Evolutionary conservation across 2,797 vertebrate genomes (phyloP).

Genomic region (Falco naumanni): DNA sequence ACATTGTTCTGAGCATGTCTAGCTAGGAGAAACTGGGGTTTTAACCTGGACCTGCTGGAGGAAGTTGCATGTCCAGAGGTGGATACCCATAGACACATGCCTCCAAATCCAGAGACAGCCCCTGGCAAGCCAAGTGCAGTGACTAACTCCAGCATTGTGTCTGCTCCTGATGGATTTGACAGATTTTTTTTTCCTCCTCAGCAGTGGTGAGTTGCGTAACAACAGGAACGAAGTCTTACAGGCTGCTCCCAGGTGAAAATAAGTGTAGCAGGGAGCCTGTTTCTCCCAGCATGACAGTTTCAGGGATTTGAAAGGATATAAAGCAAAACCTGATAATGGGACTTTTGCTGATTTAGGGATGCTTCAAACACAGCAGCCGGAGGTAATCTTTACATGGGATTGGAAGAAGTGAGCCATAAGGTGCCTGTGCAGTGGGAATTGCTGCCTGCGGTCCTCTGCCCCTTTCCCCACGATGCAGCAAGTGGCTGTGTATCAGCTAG

Average conservation of each 20-base stretch:
- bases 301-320: not conserved
- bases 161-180: not conserved
- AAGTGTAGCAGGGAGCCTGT: not conserved
- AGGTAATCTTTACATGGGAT: not conserved
- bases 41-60: not conserved
- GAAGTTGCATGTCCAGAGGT: not conserved
- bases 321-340: not conserved
- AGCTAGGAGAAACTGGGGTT: not conserved
- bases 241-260: not conserved
- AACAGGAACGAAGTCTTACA: not conserved
- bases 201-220: not conserved
- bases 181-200: not conserved
- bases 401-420: not conserved
- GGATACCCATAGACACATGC: not conserved
- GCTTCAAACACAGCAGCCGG: not conserved
- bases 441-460: not conserved
- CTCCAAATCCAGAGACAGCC: not conserved
- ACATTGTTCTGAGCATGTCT: not conserved
- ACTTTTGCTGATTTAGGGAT: not conserved
- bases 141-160: not conserved
- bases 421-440: not conserved
- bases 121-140: not conserved
- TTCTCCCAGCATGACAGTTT: not conserved
- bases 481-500: not conserved
- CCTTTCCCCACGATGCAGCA: not conserved